Evolutionary conservation across 2,113 vertebrate genomes (phyloP).

Genomic region (Lathamus discolor): DNA sequence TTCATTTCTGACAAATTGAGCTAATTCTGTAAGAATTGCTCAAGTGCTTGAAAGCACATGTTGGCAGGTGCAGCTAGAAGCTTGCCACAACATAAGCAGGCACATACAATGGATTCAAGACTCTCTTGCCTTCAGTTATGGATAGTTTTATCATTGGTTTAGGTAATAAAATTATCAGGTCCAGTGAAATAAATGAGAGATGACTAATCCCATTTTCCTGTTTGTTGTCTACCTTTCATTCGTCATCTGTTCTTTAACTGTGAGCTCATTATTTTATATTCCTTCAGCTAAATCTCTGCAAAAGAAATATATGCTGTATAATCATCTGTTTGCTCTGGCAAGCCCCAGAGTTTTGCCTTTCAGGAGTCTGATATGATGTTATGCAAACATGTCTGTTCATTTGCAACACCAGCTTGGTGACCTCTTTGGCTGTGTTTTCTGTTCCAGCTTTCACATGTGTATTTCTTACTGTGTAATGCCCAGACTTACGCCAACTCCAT

Average conservation of each 20-base stretch:
- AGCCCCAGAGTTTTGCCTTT: not conserved
- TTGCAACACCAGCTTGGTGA: not conserved
- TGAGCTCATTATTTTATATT: constrained; percentile 10
- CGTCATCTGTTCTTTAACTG: not conserved
- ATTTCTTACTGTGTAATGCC: not conserved
- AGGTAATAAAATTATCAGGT: not conserved
- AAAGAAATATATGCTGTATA: not conserved
- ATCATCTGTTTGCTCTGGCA: not conserved
- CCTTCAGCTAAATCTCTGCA: not conserved
- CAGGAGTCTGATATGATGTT: not conserved
- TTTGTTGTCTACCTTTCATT: not conserved
- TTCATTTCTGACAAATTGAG: not conserved
- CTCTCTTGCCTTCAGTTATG: not conserved
- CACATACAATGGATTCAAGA: not conserved
- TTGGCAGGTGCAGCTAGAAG: not conserved
- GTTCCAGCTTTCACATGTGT: not conserved
- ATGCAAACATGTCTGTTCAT: not conserved
- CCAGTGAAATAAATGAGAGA: not conserved
- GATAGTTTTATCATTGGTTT: not conserved
- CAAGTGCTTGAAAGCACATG: not conserved
- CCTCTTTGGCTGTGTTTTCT: not conserved
- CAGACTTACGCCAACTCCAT: not conserved
- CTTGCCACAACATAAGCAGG: not conserved
- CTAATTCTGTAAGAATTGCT: not conserved
- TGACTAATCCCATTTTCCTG: not conserved